Conservation (phyloP, 2,797 vertebrate genomes). For the Brachymystax lenok region DNA sequence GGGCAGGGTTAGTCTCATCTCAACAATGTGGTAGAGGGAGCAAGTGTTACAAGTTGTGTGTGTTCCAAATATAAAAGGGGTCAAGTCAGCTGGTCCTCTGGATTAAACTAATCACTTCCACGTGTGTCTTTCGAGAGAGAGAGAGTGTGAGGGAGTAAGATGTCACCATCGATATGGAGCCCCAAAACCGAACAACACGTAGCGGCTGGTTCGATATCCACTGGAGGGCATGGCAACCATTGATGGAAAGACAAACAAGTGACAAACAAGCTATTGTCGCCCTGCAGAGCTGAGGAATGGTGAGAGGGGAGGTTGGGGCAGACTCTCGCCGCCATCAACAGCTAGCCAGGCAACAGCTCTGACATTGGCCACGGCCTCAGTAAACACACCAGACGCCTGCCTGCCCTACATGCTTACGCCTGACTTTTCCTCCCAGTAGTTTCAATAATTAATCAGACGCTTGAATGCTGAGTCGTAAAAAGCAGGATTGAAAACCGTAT, state of each 20-base stretch:
- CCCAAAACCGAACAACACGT: background rate
- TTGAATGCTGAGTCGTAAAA: slow-evolving; percentile 23
- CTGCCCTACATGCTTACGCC: slow-evolving; percentile 21
- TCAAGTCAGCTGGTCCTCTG: slow-evolving; percentile 70
- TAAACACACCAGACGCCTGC: slow-evolving; percentile 8
- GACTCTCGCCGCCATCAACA: slow-evolving; percentile 6
- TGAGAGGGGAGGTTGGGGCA: background rate
- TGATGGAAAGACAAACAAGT: background rate
- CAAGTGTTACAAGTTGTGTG: slow-evolving; percentile 45
- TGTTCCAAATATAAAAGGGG: slow-evolving; percentile 44
- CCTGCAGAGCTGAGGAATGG: background rate
- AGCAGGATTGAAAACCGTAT: slow-evolving; percentile 20
- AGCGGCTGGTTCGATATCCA: background rate
- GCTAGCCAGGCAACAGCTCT: background rate
- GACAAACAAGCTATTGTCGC: too few species aligned
- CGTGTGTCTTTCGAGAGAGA: slow-evolving; percentile 57
- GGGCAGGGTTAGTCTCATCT: slow-evolving; percentile 26
- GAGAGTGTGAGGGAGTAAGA: too few species aligned
- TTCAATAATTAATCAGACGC: slow-evolving; percentile 42
- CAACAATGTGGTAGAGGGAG: slow-evolving; percentile 40
- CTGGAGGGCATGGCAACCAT: background rate
- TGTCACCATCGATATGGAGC: background rate
- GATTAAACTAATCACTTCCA: slow-evolving; percentile 71
- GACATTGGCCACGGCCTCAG: slow-evolving; percentile 27
- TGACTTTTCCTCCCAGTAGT: slow-evolving; percentile 13